Conservation (phyloP, 2,888 invertebrate species). For the Hyposoter didymator region DNA sequence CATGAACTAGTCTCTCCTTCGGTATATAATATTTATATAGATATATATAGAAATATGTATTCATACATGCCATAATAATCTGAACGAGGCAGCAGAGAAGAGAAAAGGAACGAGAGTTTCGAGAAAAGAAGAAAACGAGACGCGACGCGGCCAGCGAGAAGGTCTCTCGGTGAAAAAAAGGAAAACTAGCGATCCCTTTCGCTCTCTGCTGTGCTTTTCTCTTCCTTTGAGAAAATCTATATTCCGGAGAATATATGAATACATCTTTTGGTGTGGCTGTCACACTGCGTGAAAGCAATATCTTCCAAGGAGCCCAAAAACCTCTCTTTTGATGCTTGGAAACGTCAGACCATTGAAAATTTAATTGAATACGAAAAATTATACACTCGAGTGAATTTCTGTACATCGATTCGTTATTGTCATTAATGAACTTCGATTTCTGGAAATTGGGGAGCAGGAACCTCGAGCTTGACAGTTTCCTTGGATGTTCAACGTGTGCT, state of each 20-base stretch:
- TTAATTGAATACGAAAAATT: neutral
- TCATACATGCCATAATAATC: slow-evolving; percentile 15
- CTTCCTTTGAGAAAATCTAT: neutral
- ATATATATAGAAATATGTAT: neutral
- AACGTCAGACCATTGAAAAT: neutral
- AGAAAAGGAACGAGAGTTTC: neutral
- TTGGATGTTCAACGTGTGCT: too few relatives aligned
- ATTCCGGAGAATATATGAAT: neutral
- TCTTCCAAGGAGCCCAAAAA: neutral
- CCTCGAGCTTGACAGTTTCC: too few relatives aligned
- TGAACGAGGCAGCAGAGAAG: neutral
- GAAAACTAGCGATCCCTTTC: neutral
- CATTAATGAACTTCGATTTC: neutral
- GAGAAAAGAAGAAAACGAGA: neutral
- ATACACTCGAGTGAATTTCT: neutral
- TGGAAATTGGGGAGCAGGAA: neutral
- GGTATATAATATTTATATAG: slow-evolving; percentile 3
- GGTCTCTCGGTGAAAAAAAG: neutral
- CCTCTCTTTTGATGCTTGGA: neutral
- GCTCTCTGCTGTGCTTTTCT: neutral
- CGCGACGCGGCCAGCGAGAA: neutral
- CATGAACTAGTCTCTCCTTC: slow-evolving; percentile 50
- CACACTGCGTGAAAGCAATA: neutral
- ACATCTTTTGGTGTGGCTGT: neutral
- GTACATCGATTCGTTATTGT: neutral